Evolutionary conservation across 2,888 invertebrate species (phyloP), one percentile per base, ranked within the genome.

Genomic region (Mythimna pallens): DNA sequence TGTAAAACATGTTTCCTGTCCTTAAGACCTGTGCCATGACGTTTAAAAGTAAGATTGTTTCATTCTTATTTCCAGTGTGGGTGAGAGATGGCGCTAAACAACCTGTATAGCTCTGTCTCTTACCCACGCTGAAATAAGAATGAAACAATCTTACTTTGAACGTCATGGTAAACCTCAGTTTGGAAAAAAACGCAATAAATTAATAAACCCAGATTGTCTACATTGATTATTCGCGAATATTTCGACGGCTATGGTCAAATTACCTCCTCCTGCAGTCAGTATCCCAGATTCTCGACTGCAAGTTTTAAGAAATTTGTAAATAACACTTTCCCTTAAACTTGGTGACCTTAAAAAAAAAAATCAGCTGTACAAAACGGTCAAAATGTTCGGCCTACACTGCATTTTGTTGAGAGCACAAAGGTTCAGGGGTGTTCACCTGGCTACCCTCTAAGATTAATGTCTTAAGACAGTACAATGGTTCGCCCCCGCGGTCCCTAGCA

Each of bases 401-500:
- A 55, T 73, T 80, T 86, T 88, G 86, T 85, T 82, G 72, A 66
- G 78, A 79, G 72, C 73, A 87, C 83, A 88, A 92, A 90, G 86
- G 89, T 90, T 80, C 72, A 88, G 90, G 90, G 91, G 89, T 91
- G 89, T 92, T 93, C 95, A 95, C 94, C 95, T 94, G 95, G 95
- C 88, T 68, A 88, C 90, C 93, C 93, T 92, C 85, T 87, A 94
- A 94, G 94, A 94, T 94, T 94, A 94, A 95, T 94, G 94, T 94
- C 95, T 95, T 88, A 88, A 90, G 89, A 89, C 89, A 75, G 76
- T 89, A 94, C 94, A 94, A 95, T 92, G 89, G 92, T 82, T 89
- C 86, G 84, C 92, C 90, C 94, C 94, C 93, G 90, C 94, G 90
- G 22, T 40, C 40, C 9, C 40, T 61, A 61, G 61, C 95, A 95